These are phyloP conservation scores for Hystrix cristata DNA, from an alignment of 2,113 vertebrate species.

Conservation along the genomic window DNA sequence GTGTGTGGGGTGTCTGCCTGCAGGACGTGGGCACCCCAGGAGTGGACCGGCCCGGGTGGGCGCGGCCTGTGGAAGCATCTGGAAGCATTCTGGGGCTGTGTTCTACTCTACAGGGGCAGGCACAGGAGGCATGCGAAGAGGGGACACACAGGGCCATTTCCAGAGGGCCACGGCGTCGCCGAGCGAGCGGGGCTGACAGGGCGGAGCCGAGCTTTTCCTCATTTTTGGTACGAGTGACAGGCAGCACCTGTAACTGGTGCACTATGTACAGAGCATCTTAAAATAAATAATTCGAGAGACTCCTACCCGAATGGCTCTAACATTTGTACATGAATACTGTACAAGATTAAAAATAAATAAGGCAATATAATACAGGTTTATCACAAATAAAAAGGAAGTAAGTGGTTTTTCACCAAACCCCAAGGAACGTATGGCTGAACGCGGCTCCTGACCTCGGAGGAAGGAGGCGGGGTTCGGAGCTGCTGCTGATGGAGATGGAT, in stretches of 20 bases:
- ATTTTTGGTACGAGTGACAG: slow-evolving; percentile 89
- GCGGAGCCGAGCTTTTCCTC: slow-evolving; percentile 57
- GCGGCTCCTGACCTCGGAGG: slow-evolving; percentile 78
- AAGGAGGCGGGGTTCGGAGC: slow-evolving; percentile 76
- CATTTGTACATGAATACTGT: slow-evolving; percentile 90
- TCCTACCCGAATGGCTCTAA: slow-evolving; percentile 93
- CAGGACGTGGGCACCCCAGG: slow-evolving; percentile 75
- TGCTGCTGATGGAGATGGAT: slow-evolving; percentile 79
- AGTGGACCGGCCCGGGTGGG: slow-evolving; percentile 67
- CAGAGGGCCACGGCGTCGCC: slow-evolving; percentile 78
- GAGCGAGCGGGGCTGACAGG: slow-evolving; percentile 86
- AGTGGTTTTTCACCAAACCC: slow-evolving; percentile 82
- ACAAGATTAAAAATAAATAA: slow-evolving; percentile 95
- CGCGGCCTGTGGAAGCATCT: slow-evolving; percentile 78
- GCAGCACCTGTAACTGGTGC: slow-evolving; percentile 89
- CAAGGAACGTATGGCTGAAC: slow-evolving; percentile 86
- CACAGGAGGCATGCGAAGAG: slow-evolving; percentile 86
- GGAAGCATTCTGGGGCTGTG: slow-evolving; percentile 74
- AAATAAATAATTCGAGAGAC: slow-evolving; percentile 93
- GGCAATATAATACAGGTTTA: slow-evolving; percentile 93
- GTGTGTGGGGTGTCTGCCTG: slow-evolving; percentile 44
- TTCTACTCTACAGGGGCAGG: slow-evolving; percentile 84
- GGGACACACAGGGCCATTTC: slow-evolving; percentile 80
- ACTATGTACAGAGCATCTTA: slow-evolving; percentile 94
- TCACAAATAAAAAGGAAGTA: slow-evolving; percentile 89